Evolutionary conservation across 2,113 vertebrate genomes (phyloP).

Genomic region (Carlito syrichta): DNA sequence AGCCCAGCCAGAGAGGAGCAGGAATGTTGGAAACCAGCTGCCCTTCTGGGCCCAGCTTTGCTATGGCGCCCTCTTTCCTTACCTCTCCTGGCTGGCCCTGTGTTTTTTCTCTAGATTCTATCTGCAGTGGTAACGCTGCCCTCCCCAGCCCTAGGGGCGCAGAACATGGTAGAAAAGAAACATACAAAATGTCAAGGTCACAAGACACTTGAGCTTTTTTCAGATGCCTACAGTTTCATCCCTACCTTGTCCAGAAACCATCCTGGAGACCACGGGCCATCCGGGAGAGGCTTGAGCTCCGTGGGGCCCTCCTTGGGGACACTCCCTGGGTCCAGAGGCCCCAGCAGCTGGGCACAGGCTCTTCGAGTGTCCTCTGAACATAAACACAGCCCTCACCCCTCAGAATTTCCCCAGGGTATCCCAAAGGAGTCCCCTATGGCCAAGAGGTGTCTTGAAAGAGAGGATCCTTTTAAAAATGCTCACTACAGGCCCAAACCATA

Average conservation of each 20-base stretch:
- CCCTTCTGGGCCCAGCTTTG: not conserved
- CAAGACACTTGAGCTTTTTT: not conserved
- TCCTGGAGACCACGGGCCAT: not conserved
- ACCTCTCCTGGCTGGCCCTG: not conserved
- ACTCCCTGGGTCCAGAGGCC: not conserved
- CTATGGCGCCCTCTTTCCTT: not conserved
- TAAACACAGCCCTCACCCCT: not conserved
- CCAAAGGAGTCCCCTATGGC: not conserved
- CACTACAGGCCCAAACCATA: not conserved
- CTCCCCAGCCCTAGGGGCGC: not conserved
- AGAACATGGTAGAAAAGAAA: not conserved
- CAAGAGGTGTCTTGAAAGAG: not conserved
- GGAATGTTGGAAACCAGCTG: not conserved
- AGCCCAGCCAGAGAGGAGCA: not conserved
- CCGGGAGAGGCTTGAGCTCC: not conserved
- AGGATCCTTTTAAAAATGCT: not conserved
- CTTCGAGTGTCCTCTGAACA: not conserved
- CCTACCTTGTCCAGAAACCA: not conserved
- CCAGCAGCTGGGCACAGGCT: not conserved
- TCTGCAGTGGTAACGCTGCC: not conserved
- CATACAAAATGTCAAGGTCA: not conserved
- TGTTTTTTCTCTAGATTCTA: not conserved
- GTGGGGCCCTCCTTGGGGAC: not conserved
- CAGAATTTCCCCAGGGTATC: not conserved
- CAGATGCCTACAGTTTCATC: not conserved